Base-by-base conservation (phyloP, 2,113 vertebrate species). In the Vombatus ursinus region DNA sequence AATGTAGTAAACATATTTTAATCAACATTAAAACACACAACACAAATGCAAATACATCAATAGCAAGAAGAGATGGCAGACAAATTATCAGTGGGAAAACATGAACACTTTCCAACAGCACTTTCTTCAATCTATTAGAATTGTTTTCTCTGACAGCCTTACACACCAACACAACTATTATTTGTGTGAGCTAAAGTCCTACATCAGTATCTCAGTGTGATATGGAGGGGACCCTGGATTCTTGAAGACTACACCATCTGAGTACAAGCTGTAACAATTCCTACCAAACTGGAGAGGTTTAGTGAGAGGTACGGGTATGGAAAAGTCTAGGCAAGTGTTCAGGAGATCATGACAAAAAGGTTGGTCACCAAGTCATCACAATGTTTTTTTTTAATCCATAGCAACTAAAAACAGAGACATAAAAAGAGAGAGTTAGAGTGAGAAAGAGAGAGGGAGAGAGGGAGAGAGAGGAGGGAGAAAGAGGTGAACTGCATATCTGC, bases 1-100 rank as follows among this genome's bases (percentile, higher is more conserved):
- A 97, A 97, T 95, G 97, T 48, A 96, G 96, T 77, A 95, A 96
- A 98, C 92, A 94, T 54, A 54, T 95, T 95, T 95, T 95, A 97
- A 97, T 94, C 94, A 95, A 94, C 90, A 96, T 92, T 92, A 57
- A 96, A 97, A 96, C 90, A 93, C 97, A 98, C 92, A 97, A 95
- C 24, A 54, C 84, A 95, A 93, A 93, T 97, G 89, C 90, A 96
- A 96, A 95, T 92, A 96, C 90, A 98, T 96, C 95, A 93, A 84
- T 48, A 95, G 94, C 94, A 95, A 50, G 89, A 96, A 94, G 96
- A 96, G 92, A 24, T 95, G 51, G 92, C 93, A 96, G 51, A 96
- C 47, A 95, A 92, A 97, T 54, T 53, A 51, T 93, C 16, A 93
- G 89, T 92, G 95, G n/a, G 47, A 93, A 37, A 92, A 93, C 37